Conservation (phyloP, 2,113 vertebrate species). For the Aptenodytes forsteri region DNA sequence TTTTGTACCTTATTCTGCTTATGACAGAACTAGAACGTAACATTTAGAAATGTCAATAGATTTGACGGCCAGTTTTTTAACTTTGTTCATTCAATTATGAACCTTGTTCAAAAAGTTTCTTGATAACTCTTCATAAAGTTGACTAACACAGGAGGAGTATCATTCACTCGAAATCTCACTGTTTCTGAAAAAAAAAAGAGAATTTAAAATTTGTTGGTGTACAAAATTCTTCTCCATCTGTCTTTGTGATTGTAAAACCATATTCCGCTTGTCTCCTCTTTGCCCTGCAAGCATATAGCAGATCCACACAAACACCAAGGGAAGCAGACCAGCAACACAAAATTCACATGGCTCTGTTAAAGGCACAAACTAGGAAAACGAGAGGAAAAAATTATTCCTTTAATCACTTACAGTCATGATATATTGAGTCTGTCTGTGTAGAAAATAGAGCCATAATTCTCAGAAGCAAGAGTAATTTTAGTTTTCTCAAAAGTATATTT, state of each 20-base stretch:
- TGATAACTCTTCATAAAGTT: background rate
- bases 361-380: background rate
- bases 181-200: background rate
- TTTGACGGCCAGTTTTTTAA: background rate
- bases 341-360: background rate
- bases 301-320: background rate
- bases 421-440: background rate
- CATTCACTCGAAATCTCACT: background rate
- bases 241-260: background rate
- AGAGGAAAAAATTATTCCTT: background rate
- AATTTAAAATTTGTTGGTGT: background rate
- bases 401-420: background rate
- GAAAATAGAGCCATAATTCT: background rate
- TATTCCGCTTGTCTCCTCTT: background rate
- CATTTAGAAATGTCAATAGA: background rate
- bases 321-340: background rate
- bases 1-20: constrained; percentile 5
- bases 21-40: background rate
- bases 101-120: background rate
- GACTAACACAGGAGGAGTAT: background rate
- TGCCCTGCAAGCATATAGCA: background rate
- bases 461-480: background rate
- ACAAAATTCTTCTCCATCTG: background rate
- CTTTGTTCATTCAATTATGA: background rate
- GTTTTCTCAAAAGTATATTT: background rate